Base-by-base conservation (phyloP, 2,113 vertebrate genomes). In the Austrofundulus limnaeus region DNA sequence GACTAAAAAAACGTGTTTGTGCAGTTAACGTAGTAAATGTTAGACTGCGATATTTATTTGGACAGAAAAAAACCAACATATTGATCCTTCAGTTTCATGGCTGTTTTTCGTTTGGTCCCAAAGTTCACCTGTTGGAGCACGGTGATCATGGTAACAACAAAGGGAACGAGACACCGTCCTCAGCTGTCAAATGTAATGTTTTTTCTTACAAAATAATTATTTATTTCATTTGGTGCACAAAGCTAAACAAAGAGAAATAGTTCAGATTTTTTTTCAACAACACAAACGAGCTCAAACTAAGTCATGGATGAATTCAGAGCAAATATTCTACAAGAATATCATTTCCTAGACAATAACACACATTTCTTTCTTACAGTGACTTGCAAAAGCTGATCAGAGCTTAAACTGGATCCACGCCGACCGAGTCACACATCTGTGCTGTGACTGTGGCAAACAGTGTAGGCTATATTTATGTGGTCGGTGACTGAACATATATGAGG, bases 81-180 rank as follows among this genome's bases (percentile, higher is more conserved):
- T 85, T 57, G 86, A 83, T 81, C 56, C 0, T 52, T 47, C 15
- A 20, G 49, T 84, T 11, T 34, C 38, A 19, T 39, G 23, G 50
- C 16, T 71, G 48, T 31, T 37, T 69, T 74, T 74, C 31, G 74
- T 84, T 87, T 83, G 70, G 70, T 87, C 56, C 88, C 89, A 91
- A 91, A 92, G 90, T 89, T 84, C 90, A 89, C 24, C 58, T 84
- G 66, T 61, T 68, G 62, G 78, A 55, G 38, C 49, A 10, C 17
- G 23, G 87, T 86, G 78, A 80, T 61, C 72, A 4, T 69, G 75
- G 79, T 50, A 70, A 85, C 84, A 57, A 75, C 45, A 7, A 2
- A 28, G 10, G 64, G n/a, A n/a, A n/a, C n/a, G n/a, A n/a, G n/a
- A n/a, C n/a, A n/a, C n/a, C n/a, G n/a, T n/a, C n/a, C n/a, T n/a